Evolutionary conservation across 2,797 vertebrate genomes (phyloP).

Genomic region (Acanthurus tractus): DNA sequence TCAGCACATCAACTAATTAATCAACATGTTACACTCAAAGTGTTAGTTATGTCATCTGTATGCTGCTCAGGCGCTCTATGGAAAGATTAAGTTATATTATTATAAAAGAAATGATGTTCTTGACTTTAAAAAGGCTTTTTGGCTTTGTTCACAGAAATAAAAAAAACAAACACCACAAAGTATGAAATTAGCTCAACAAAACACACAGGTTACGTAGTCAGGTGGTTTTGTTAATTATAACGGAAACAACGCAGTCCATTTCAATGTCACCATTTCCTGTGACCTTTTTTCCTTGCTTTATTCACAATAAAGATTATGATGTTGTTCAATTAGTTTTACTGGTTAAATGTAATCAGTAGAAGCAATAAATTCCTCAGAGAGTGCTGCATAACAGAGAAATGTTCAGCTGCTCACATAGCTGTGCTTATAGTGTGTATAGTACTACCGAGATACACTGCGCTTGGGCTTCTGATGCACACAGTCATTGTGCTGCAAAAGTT

Average conservation of each 20-base stretch:
- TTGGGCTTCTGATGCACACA: no score
- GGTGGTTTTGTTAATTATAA: constrained; percentile 18
- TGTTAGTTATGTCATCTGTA: constrained; percentile 11
- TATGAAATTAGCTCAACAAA: constrained; percentile 12
- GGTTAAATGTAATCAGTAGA: no score
- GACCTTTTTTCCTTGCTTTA: constrained; percentile 11
- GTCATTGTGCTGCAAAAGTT: no score
- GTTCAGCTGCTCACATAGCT: no score
- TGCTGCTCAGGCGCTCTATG: constrained; percentile 7
- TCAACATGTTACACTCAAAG: constrained; percentile 11
- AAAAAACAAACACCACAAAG: constrained; percentile 22
- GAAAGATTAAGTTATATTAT: constrained; percentile 42
- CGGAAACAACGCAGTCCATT: constrained; percentile 32
- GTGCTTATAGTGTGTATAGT: no score
- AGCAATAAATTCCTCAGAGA: no score
- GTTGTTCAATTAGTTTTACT: no score
- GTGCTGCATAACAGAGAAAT: no score
- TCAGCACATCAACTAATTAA: constrained; percentile 20
- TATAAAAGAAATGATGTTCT: constrained; percentile 24
- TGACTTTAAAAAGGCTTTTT: constrained; percentile 29
- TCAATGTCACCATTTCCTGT: constrained; percentile 6
- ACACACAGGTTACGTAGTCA: not conserved
- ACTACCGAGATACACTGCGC: no score
- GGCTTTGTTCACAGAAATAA: constrained; percentile 30
- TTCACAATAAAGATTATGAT: not conserved